These are phyloP conservation scores for Mactra quadrangularis DNA, from an alignment of 1,140 invertebrate species.

Conservation along the genomic window DNA sequence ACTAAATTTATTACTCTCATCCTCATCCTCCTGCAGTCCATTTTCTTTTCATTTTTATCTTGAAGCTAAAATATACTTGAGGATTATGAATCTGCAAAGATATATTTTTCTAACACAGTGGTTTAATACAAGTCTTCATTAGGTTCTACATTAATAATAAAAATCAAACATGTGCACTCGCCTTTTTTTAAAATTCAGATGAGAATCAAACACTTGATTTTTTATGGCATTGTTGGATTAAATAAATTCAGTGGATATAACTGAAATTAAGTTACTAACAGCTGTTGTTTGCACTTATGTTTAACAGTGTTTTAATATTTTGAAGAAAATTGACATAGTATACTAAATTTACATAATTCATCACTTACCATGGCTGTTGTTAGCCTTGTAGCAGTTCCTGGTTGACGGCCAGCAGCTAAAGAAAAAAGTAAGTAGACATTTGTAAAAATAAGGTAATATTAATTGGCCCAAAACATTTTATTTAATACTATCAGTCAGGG, in stretches of 20 bases:
- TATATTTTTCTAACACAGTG: no score
- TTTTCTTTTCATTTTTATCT: no score
- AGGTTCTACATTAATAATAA: no score
- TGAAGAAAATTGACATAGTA: background rate
- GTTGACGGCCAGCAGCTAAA: slow-evolving; percentile 76
- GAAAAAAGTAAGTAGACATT: slow-evolving; percentile 31
- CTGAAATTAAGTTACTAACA: background rate
- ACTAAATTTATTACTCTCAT: no score
- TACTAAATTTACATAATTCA: background rate
- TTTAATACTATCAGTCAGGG: no score
- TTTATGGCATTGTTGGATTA: background rate
- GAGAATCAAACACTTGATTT: background rate
- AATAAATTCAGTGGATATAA: background rate
- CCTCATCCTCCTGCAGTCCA: no score
- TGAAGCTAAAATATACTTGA: no score
- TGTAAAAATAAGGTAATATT: no score
- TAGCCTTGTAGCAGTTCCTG: slow-evolving; percentile 82
- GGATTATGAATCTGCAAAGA: no score
- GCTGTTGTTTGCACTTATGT: background rate
- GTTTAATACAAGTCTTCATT: no score
- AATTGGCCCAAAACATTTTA: no score
- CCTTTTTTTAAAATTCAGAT: background rate
- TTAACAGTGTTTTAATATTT: background rate
- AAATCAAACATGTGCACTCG: no score
- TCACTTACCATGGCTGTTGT: slow-evolving; percentile 82